Percentiles rank a stretch among this genome's conserved stretches.
phyloP scores from a whole-genome alignment of 2,797 vertebrate genomes.

The Miichthys miiuy region DNA sequence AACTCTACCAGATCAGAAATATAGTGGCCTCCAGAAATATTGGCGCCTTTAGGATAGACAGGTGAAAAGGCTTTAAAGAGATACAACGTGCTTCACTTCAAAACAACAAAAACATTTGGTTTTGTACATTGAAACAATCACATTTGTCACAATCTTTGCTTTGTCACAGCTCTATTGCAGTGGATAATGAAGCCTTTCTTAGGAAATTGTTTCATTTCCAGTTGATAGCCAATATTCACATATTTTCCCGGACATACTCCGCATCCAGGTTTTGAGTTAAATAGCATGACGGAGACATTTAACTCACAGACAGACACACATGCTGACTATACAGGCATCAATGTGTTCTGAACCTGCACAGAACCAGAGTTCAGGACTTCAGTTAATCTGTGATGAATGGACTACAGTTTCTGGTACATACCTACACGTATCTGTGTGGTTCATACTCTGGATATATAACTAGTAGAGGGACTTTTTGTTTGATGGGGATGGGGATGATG shows the following conservation, averaged over 20 bases:
- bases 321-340: not conserved
- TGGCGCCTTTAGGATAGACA: constrained; percentile 70
- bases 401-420: not conserved
- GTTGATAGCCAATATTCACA: not conserved
- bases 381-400: not conserved
- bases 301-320: no score
- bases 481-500: not conserved
- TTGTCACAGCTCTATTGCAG: not conserved
- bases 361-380: not conserved
- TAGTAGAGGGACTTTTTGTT: not conserved
- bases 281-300: not conserved
- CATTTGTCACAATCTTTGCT: not conserved
- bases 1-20: constrained; percentile 77
- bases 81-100: constrained; percentile 1
- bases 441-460: not conserved
- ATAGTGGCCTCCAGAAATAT: constrained; percentile 71
- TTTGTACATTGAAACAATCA: not conserved
- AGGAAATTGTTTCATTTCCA: not conserved
- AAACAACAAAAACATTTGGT: constrained; percentile 10
- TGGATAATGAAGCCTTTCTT: not conserved
- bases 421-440: no score
- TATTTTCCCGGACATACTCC: not conserved
- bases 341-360: not conserved
- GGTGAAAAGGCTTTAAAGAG: constrained; percentile 64
- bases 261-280: not conserved